A percentile compares a stretch with the other conserved stretches of the same genome.
Evolutionary conservation across 2,888 invertebrate genomes (phyloP).

Genomic region (Cephus pulcher): DNA sequence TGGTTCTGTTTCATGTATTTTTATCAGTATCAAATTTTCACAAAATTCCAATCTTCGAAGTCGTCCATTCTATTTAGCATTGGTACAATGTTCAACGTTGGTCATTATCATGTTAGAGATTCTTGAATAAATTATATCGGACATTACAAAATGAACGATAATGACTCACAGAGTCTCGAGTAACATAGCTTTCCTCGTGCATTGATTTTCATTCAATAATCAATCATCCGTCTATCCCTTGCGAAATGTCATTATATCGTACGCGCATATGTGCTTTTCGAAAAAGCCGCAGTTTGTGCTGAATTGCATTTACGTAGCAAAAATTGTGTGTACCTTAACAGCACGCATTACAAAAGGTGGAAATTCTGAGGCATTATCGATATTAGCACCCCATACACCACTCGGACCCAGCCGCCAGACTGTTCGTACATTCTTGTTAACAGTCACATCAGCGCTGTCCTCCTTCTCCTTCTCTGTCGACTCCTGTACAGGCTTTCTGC

Average conservation of each 20-base stretch:
- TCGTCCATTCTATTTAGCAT: neutral
- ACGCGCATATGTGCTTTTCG: constrained; percentile 21
- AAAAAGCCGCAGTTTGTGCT: constrained; percentile 29
- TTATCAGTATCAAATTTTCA: neutral
- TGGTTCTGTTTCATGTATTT: neutral
- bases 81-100: neutral
- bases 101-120: neutral
- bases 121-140: neutral
- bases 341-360: constrained; percentile 63
- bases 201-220: neutral
- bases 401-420: constrained; percentile 58
- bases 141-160: neutral
- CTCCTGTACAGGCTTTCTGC: constrained; percentile 53
- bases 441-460: constrained; percentile 40
- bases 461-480: constrained; percentile 43
- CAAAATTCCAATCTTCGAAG: neutral
- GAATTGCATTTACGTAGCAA: constrained; percentile 41
- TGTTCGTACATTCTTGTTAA: constrained; percentile 49
- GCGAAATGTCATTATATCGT: neutral
- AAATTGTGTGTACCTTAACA: constrained; percentile 60
- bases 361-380: constrained; percentile 56
- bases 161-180: neutral
- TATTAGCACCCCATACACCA: constrained; percentile 55
- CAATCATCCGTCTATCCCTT: neutral
- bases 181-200: neutral